These are phyloP conservation scores for Pachyramphus minor DNA, from an alignment of 2,113 vertebrate genomes.

Conservation along the genomic window DNA sequence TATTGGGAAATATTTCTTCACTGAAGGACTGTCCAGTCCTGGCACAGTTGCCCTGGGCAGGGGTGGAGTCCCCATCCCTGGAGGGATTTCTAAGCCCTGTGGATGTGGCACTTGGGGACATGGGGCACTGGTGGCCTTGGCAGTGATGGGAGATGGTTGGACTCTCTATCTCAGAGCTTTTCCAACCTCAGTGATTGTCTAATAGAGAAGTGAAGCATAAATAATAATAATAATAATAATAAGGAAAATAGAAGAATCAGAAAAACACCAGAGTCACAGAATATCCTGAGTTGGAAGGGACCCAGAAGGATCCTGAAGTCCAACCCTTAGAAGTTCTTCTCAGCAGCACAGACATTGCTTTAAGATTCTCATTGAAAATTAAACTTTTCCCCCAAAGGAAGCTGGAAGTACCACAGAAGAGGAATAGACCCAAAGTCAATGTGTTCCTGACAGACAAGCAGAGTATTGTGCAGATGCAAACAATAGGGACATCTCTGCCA, in stretches of 20 bases:
- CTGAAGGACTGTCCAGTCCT: not conserved
- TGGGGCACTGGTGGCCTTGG: not conserved
- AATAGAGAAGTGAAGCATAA: not conserved
- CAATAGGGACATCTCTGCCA: not conserved
- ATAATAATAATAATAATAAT: too few species aligned
- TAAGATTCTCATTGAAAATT: not conserved
- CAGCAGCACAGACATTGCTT: not conserved
- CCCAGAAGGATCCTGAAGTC: not conserved
- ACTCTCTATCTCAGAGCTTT: not conserved
- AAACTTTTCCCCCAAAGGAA: not conserved
- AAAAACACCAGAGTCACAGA: not conserved
- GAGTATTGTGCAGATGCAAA: fast-evolving
- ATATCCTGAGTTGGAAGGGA: not conserved
- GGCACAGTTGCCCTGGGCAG: not conserved
- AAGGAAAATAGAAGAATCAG: not conserved
- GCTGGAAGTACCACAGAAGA: not conserved
- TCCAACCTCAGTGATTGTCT: not conserved
- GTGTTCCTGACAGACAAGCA: not conserved
- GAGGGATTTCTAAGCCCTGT: not conserved
- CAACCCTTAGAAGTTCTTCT: not conserved
- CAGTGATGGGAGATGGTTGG: not conserved
- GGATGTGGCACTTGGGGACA: not conserved
- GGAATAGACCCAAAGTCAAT: not conserved
- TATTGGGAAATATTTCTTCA: not conserved
- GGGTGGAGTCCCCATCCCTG: not conserved